These are phyloP conservation scores for Pachypsylla venusta DNA, from an alignment of 1,140 invertebrate species.

Conservation along the genomic window DNA sequence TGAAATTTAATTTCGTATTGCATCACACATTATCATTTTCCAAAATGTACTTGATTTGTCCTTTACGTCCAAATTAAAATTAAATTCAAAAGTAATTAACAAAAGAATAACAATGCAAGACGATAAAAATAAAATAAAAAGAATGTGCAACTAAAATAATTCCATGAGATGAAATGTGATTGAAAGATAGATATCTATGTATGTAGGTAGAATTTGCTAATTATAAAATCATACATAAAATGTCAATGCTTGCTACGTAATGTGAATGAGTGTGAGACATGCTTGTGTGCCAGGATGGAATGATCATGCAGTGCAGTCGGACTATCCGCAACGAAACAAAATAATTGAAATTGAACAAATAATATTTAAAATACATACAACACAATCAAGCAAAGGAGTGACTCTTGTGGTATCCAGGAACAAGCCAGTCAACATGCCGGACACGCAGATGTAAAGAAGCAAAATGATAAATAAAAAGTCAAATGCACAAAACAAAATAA, in stretches of 20 bases:
- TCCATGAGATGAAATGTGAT: slow-evolving; percentile 8
- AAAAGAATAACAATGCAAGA: background rate
- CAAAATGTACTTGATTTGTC: too few relatives aligned
- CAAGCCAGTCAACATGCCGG: background rate
- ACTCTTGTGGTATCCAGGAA: slow-evolving; percentile 7
- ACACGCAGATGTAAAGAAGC: background rate
- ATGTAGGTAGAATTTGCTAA: slow-evolving; percentile 5
- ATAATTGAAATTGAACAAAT: background rate
- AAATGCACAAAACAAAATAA: background rate
- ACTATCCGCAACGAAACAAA: background rate
- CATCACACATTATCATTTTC: too few relatives aligned
- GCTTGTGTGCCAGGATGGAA: background rate
- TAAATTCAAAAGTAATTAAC: too few relatives aligned
- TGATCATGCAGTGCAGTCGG: slow-evolving; percentile 5
- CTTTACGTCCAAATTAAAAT: too few relatives aligned
- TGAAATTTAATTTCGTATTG: too few relatives aligned
- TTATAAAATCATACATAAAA: slow-evolving; percentile 9
- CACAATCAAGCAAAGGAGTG: slow-evolving; percentile 8
- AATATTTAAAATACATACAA: background rate
- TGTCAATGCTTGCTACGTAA: slow-evolving; percentile 2
- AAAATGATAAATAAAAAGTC: slow-evolving; percentile 1
- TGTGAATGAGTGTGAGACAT: slow-evolving; percentile 1
- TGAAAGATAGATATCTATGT: slow-evolving; percentile 1
- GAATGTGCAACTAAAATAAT: slow-evolving; percentile 11
- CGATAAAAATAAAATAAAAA: background rate